Percentiles rank a stretch among this genome's conserved stretches.
phyloP scores from a whole-genome alignment of 2,797 vertebrate genomes.

The Hemibagrus guttatus region DNA sequence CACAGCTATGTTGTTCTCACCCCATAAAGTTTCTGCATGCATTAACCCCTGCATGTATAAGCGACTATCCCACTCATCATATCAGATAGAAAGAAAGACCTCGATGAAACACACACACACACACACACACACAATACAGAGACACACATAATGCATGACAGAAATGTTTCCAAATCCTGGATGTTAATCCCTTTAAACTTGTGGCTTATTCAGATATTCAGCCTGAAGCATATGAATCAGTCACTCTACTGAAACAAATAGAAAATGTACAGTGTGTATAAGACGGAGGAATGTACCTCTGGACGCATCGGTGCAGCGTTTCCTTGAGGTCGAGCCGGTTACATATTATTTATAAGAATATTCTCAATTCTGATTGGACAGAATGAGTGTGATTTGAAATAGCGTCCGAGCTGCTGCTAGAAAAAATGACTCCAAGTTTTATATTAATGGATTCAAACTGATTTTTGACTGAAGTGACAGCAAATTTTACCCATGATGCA shows the following conservation, averaged over 20 bases:
- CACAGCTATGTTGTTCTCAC: not conserved
- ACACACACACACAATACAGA: not conserved
- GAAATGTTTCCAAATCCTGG: not conserved
- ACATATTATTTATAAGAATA: not conserved
- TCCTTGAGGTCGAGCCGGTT: not conserved
- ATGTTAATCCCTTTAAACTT: not conserved
- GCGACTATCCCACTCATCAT: not conserved
- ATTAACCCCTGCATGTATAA: conserved; percentile 23
- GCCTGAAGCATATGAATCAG: not conserved
- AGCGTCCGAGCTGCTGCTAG: too few species aligned
- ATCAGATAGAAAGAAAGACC: not conserved
- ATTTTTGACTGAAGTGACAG: too few species aligned
- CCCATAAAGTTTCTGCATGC: not conserved
- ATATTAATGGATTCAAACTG: too few species aligned
- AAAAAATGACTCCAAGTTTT: too few species aligned
- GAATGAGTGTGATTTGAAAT: too few species aligned
- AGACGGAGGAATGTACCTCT: not conserved
- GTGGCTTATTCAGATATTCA: not conserved
- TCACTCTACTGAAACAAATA: not conserved
- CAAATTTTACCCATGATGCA: not conserved
- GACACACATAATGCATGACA: not conserved
- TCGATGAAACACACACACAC: not conserved
- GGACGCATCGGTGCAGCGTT: not conserved
- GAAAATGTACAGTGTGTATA: not conserved
- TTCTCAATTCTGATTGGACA: not conserved